Evolutionary conservation across 2,888 invertebrate genomes (phyloP), one percentile per base, ranked within the genome.

Genomic region (Cantharis rufa): DNA sequence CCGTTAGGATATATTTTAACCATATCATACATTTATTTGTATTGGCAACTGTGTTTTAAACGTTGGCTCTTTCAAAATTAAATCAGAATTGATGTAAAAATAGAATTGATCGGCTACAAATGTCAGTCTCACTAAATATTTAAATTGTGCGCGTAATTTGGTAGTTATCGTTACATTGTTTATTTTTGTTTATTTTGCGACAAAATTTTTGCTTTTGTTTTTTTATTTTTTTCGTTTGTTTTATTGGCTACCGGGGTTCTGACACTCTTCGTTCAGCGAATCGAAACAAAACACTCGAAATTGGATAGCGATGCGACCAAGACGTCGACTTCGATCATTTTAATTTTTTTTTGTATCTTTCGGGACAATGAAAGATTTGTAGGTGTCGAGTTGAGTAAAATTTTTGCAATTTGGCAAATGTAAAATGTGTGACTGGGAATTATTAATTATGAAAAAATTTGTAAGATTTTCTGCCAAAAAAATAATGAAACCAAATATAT

Each of bases 51-150:
- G 70, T 72, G 64, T 61, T 70, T 70, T 28, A 73, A 77, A 74
- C 74, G 63, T 78, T 62, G 71, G 78, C 78, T 78, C 78, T 70
- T 63, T 73, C 61, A 24, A 74, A 69, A 78, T 72, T 75, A 78
- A 77, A 80, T 72, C 78, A 77, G 78, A 77, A 78, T 80, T 78
- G 80, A 75, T 78, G 64, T 80, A 78, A 78, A 78, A 78, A 78
- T 78, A 78, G 75, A 69, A 72, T 77, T 74, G 74, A 77, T 79
- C 70, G 75, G 69, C 66, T 74, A 78, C 78, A 78, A 78, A 78
- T 78, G 76, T 74, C 71, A 72, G 27, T 69, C 18, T 66, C 24
- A 66, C 64, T 48, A 48, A 48, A 66, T 66, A 24, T 66, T 66
- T 24, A 66, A 66, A 66, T 66, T 21, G 64, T n/a, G 24, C 64